Conservation (phyloP, 2,113 vertebrate species). For the Ifrita kowaldi region DNA sequence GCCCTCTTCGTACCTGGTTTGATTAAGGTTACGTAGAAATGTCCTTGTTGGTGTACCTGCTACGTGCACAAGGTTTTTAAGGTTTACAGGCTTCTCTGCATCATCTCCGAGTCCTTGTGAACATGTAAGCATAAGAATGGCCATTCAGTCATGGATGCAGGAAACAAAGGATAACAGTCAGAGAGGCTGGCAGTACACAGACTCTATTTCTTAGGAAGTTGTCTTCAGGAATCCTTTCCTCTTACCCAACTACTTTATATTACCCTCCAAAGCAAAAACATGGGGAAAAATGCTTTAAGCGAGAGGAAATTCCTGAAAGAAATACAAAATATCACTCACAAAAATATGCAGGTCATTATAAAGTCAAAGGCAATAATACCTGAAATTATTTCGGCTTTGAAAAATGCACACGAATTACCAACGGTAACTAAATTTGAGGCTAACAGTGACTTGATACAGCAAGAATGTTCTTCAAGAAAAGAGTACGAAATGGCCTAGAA, state of each 20-base stretch:
- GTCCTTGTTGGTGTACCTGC: background rate
- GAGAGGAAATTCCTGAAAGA: conserved; percentile 18
- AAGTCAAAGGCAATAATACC: conserved; percentile 32
- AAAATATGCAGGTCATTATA: conserved; percentile 51
- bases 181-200: background rate
- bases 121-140: rapidly evolving
- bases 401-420: conserved; percentile 22
- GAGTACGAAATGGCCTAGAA: background rate
- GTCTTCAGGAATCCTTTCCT: background rate
- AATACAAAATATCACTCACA: conserved; percentile 34
- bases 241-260: background rate
- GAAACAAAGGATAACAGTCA: background rate
- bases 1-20: background rate
- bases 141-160: background rate
- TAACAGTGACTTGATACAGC: background rate
- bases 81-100: background rate
- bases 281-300: background rate
- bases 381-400: conserved; percentile 7
- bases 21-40: background rate
- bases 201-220: background rate
- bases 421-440: conserved; percentile 23
- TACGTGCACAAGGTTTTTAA: background rate
- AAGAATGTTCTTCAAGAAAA: background rate
- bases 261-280: conserved; percentile 1
- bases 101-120: background rate